These are phyloP conservation scores for Sicus ferrugineus DNA, from an alignment of 2,888 invertebrate species.

Conservation along the genomic window DNA sequence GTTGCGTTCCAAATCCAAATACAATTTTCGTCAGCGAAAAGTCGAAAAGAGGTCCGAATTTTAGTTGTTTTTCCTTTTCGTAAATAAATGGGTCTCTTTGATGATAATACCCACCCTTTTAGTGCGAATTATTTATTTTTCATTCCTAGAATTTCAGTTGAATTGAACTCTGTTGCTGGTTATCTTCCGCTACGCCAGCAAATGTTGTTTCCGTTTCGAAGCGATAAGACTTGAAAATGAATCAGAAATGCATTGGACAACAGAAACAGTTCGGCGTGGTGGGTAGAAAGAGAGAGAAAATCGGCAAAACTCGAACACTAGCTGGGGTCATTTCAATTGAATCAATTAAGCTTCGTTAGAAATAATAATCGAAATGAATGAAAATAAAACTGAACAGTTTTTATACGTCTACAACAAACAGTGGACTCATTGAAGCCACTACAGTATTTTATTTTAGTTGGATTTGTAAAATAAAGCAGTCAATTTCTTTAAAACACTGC, in stretches of 20 bases:
- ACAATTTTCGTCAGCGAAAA: no score
- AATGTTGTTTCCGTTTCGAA: slow-evolving; percentile 21
- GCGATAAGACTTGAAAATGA: slow-evolving; percentile 1
- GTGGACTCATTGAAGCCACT: background rate
- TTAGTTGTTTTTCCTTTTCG: no score
- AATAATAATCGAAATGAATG: background rate
- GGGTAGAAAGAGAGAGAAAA: background rate
- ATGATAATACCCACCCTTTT: background rate
- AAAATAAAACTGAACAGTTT: background rate
- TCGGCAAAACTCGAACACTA: background rate
- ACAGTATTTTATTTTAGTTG: background rate
- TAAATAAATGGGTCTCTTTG: background rate
- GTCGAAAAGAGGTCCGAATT: no score
- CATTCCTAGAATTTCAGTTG: background rate
- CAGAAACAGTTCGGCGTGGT: background rate
- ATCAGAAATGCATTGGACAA: background rate
- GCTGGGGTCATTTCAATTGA: slow-evolving; percentile 63
- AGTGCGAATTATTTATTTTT: slow-evolving; percentile 9
- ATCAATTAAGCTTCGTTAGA: slow-evolving; percentile 57
- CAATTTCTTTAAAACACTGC: no score
- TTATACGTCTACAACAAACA: background rate
- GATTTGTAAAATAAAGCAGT: background rate
- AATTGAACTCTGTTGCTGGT: slow-evolving; percentile 11
- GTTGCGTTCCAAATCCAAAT: no score
- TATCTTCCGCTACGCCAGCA: background rate